These are phyloP conservation scores for Xenopus tropicalis DNA, from an alignment of 2,113 vertebrate species.

Conservation along the genomic window UCB_Xtro_10.0 CM004444.2:46561501-46562000, in stretches of 20 bases:
- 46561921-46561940: neutral
- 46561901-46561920: too few species aligned
- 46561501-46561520: conserved; percentile 47
- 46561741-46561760: neutral
- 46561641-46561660: neutral
- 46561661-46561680: neutral
- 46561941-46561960: neutral
- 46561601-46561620: conserved; percentile 8
- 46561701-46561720: too few species aligned
- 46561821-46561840: too few species aligned
- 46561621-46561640: neutral
- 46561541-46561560: conserved; percentile 42
- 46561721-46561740: neutral
- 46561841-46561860: too few species aligned
- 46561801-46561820: neutral
- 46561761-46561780: neutral
- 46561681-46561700: neutral
- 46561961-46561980: conserved; percentile 2
- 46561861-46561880: too few species aligned
- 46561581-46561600: conserved; percentile 21
- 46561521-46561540: conserved; percentile 41
- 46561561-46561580: conserved; percentile 27
- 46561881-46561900: too few species aligned
- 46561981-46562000: neutral
- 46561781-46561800: neutral